phyloP scores from a whole-genome alignment of 2,113 vertebrate genomes.

The Cathartes aura region DNA sequence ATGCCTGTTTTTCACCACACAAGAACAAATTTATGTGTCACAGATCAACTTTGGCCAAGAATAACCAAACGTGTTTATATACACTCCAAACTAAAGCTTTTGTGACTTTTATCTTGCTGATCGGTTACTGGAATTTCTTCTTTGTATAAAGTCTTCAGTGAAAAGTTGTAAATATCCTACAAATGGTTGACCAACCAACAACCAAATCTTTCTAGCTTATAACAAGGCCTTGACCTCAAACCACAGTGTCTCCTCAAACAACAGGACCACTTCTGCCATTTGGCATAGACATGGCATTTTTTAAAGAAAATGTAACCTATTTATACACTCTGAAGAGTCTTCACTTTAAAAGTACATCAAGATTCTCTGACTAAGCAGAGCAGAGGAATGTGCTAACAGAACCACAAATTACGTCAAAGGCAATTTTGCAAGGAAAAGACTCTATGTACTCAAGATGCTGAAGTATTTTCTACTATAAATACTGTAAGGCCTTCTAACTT shows the following conservation, averaged over 20 bases:
- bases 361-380: background rate
- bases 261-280: background rate
- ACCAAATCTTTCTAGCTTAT: background rate
- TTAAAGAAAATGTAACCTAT: slow-evolving; percentile 15
- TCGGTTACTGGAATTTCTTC: background rate
- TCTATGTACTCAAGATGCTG: background rate
- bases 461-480: background rate
- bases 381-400: background rate
- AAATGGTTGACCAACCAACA: background rate
- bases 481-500: background rate
- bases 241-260: background rate
- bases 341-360: background rate
- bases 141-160: background rate
- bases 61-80: background rate
- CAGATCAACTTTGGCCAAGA: background rate
- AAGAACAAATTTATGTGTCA: background rate
- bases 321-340: background rate
- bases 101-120: background rate
- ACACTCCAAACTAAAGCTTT: background rate
- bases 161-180: slow-evolving; percentile 5
- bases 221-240: background rate
- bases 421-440: background rate
- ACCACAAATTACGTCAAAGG: background rate
- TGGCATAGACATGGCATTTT: background rate
- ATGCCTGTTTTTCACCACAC: background rate